Percentiles rank a stretch among this genome's conserved stretches.
These are phyloP conservation scores for Tiaroga cobitis DNA, from an alignment of 2,797 vertebrate genomes.

Conservation along the genomic window DNA sequence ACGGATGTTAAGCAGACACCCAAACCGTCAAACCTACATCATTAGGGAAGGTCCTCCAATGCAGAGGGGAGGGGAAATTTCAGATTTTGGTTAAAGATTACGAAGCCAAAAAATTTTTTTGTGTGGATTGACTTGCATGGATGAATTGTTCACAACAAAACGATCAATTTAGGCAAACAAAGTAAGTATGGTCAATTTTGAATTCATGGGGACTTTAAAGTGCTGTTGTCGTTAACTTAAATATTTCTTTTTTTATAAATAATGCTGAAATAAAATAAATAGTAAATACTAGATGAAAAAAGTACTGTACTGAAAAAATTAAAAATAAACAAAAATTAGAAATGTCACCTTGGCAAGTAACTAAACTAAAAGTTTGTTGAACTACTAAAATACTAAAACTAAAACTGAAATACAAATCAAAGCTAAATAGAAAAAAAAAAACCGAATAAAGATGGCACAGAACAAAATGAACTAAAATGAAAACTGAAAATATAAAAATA, in stretches of 20 bases:
- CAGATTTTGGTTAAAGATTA: too few relatives aligned
- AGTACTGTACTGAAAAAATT: neutral
- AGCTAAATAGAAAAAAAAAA: neutral
- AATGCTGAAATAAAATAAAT: neutral
- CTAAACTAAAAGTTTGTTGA: neutral
- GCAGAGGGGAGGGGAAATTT: too few relatives aligned
- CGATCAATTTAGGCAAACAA: too few relatives aligned
- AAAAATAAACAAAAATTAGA: too few relatives aligned
- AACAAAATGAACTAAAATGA: neutral
- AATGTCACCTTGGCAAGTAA: neutral
- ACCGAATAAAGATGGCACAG: neutral
- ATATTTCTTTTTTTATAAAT: neutral
- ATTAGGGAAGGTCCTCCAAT: too few relatives aligned
- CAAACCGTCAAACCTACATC: too few relatives aligned
- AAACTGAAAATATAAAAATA: neutral
- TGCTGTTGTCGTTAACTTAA: neutral
- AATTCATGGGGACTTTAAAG: too few relatives aligned
- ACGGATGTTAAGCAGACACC: too few relatives aligned
- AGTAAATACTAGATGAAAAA: neutral
- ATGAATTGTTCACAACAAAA: too few relatives aligned
- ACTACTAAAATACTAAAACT: neutral
- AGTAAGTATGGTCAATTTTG: too few relatives aligned
- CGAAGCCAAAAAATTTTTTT: too few relatives aligned
- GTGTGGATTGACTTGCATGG: too few relatives aligned
- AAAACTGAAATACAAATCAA: neutral